These are phyloP conservation scores for Carterocephalus palaemon DNA, from an alignment of 2,888 invertebrate species.

Conservation along the genomic window DNA sequence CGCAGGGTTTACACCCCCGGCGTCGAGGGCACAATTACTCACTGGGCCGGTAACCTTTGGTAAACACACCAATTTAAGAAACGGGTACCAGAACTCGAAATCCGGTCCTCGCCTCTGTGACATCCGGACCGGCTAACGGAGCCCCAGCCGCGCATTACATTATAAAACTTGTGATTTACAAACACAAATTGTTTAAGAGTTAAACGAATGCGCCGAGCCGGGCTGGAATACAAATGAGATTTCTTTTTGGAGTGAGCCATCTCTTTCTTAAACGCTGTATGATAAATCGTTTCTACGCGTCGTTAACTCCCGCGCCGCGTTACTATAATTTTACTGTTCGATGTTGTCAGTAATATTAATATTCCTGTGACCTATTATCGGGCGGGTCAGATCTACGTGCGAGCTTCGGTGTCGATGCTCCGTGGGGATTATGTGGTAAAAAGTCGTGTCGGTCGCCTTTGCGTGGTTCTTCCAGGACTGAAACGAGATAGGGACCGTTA, in stretches of 20 bases:
- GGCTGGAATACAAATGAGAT: constrained; percentile 68
- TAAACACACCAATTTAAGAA: constrained; percentile 26
- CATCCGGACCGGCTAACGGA: constrained; percentile 61
- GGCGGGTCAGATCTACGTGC: constrained; percentile 57
- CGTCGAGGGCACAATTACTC: constrained; percentile 43
- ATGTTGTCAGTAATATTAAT: constrained; percentile 75
- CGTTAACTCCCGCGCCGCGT: constrained; percentile 64
- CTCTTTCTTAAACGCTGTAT: constrained; percentile 57
- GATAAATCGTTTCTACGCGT: constrained; percentile 69
- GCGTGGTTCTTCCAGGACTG: constrained; percentile 39
- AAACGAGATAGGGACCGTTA: constrained; percentile 52
- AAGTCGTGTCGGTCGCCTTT: constrained; percentile 49
- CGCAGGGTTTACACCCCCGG: constrained; percentile 47
- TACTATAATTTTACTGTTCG: constrained; percentile 67
- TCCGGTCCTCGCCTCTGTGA: constrained; percentile 51
- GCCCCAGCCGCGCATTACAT: constrained; percentile 44
- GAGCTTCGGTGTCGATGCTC: constrained; percentile 55
- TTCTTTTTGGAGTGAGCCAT: constrained; percentile 68
- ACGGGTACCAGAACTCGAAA: constrained; percentile 48
- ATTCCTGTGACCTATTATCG: constrained; percentile 70
- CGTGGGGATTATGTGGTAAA: constrained; percentile 57
- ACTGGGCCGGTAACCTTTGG: constrained; percentile 42
- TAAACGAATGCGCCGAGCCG: constrained; percentile 57
- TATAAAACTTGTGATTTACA: constrained; percentile 49
- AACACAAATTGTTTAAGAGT: constrained; percentile 67